These are phyloP conservation scores for Trichechus manatus DNA, from an alignment of 2,113 vertebrate species.

Conservation along the genomic window DNA sequence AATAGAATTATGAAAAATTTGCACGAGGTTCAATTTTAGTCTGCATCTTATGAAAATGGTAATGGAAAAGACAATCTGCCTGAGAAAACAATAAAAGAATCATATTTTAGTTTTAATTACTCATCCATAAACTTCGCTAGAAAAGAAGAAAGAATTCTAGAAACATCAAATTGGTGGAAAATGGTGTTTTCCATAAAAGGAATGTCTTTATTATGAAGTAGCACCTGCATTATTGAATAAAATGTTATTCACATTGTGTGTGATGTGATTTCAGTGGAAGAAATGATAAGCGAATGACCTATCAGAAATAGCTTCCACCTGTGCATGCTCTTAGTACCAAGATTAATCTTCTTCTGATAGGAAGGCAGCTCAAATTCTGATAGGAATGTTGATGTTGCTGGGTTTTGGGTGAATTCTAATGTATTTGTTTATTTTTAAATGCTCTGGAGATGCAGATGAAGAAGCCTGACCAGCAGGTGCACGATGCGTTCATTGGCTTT, in stretches of 20 bases:
- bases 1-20: neutral
- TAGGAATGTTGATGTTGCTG: constrained; percentile 52
- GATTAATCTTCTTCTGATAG: constrained; percentile 79
- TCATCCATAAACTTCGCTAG: constrained; percentile 40
- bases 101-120: constrained; percentile 66
- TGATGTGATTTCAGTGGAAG: constrained; percentile 67
- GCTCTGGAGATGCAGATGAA: constrained; percentile 53
- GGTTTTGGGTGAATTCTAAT: constrained; percentile 67
- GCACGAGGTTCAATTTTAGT: neutral
- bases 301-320: constrained; percentile 77
- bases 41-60: neutral
- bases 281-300: constrained; percentile 71
- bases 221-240: constrained; percentile 48
- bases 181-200: neutral
- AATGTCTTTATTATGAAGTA: constrained; percentile 69
- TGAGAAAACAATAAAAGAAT: constrained; percentile 10
- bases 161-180: constrained; percentile 33
- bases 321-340: constrained; percentile 69
- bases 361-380: constrained; percentile 68
- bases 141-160: constrained; percentile 62
- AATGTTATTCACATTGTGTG: constrained; percentile 49
- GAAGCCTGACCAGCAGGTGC: neutral
- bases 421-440: constrained; percentile 73
- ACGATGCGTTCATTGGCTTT: neutral
- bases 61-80: neutral